phyloP scores from a whole-genome alignment of 1,140 invertebrate genomes.

The Papilio polyxenes region DNA sequence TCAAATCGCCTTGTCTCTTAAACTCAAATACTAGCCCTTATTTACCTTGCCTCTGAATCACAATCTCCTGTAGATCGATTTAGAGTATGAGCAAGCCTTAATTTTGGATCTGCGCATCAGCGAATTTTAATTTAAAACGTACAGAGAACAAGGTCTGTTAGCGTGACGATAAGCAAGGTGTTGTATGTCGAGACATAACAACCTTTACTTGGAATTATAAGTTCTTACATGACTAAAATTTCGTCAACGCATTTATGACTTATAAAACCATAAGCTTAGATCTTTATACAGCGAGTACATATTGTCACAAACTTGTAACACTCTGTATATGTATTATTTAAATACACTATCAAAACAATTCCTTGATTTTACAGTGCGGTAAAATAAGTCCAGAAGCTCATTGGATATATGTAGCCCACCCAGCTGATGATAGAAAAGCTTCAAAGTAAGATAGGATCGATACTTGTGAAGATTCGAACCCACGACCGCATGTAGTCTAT shows the following conservation, averaged over 20 bases:
- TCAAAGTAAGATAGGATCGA: background rate
- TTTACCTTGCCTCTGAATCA: no score
- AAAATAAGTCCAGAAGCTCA: background rate
- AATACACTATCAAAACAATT: background rate
- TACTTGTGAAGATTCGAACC: background rate
- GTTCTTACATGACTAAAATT: slow-evolving; percentile 12
- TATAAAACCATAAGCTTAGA: background rate
- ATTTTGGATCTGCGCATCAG: background rate
- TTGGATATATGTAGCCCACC: background rate
- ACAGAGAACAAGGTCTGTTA: background rate
- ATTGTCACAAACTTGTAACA: background rate
- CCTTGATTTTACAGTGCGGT: background rate
- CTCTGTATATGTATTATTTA: background rate
- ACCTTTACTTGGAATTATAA: slow-evolving; percentile 10
- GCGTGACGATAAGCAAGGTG: background rate
- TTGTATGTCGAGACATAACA: slow-evolving; percentile 9
- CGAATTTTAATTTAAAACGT: background rate
- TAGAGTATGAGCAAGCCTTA: background rate
- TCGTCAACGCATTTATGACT: background rate
- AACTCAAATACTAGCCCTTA: no score
- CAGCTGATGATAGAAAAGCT: background rate
- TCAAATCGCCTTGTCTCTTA: no score
- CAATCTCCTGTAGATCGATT: background rate
- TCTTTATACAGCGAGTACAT: background rate
- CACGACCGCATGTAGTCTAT: no score